These are phyloP conservation scores for Acrossocheilus fasciatus DNA, from an alignment of 2,797 vertebrate species.

Conservation along the genomic window DNA sequence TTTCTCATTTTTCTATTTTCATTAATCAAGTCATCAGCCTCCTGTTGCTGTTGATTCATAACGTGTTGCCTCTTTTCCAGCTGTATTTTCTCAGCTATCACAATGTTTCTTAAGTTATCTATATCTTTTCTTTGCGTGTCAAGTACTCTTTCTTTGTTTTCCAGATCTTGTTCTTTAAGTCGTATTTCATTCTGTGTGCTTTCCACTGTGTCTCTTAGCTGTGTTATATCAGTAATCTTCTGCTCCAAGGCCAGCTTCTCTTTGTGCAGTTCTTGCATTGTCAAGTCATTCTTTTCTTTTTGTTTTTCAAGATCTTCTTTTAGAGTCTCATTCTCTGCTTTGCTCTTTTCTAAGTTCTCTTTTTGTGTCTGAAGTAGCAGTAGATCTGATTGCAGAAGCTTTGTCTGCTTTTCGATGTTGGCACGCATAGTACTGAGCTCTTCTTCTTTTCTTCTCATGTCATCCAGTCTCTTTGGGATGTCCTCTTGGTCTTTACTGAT, in stretches of 20 bases:
- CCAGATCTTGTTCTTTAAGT: conserved; percentile 7
- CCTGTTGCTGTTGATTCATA: conserved; percentile 21
- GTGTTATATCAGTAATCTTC: background rate
- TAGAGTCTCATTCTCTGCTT: conserved; percentile 9
- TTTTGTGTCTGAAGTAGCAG: conserved; percentile 35
- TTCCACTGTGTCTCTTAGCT: conserved; percentile 28
- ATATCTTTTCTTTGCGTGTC: conserved; percentile 22
- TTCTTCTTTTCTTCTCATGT: conserved; percentile 17
- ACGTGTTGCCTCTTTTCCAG: conserved; percentile 23
- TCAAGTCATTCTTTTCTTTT: conserved; percentile 32
- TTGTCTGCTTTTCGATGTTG: conserved; percentile 14
- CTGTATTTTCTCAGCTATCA: conserved; percentile 33
- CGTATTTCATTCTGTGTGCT: background rate
- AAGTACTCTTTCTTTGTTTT: conserved; percentile 15
- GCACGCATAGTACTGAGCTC: background rate
- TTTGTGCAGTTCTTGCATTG: conserved; percentile 22
- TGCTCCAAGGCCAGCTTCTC: conserved; percentile 28
- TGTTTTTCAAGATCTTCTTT: conserved; percentile 44
- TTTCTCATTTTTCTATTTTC: conserved; percentile 27
- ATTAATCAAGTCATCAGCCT: background rate
- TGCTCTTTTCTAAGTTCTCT: conserved; percentile 33
- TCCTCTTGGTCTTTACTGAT: conserved; percentile 12
- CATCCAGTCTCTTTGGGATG: background rate
- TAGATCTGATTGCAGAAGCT: conserved; percentile 1
- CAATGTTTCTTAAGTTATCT: conserved; percentile 11